Conservation (phyloP, 2,888 invertebrate genomes). For the Scaptomyza reducta region DNA sequence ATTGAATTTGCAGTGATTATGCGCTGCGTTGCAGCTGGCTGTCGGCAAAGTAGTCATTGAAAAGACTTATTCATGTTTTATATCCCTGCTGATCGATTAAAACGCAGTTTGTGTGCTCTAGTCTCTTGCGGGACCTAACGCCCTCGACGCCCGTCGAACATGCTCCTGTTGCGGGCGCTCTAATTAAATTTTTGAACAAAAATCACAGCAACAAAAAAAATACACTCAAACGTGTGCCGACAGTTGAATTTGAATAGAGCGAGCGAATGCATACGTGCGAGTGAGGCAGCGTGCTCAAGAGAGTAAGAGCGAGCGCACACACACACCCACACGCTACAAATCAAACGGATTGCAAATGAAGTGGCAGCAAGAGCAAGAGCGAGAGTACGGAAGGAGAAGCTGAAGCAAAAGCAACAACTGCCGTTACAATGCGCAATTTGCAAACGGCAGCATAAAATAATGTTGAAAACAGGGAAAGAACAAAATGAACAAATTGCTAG, state of each 20-base stretch:
- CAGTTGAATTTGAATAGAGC: slow-evolving; percentile 37
- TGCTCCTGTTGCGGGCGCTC: slow-evolving; percentile 34
- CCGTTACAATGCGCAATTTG: slow-evolving; percentile 41
- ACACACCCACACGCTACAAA: slow-evolving; percentile 25
- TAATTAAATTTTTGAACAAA: slow-evolving; percentile 61
- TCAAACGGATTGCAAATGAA: slow-evolving; percentile 61
- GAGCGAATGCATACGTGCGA: slow-evolving; percentile 16
- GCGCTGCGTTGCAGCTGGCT: slow-evolving; percentile 35
- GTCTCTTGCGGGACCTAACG: slow-evolving; percentile 43
- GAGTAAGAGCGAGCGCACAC: slow-evolving; percentile 13
- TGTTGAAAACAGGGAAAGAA: slow-evolving; percentile 33
- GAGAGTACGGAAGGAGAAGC: slow-evolving; percentile 1
- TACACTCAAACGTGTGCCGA: slow-evolving; percentile 48
- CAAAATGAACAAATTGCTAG: slow-evolving; percentile 34
- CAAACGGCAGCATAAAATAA: slow-evolving; percentile 32
- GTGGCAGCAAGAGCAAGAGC: slow-evolving; percentile 40
- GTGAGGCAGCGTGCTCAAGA: slow-evolving; percentile 8
- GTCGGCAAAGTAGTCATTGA: slow-evolving; percentile 13
- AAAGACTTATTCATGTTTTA: slow-evolving; percentile 27
- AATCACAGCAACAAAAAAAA: slow-evolving; percentile 24
- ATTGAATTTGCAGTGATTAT: slow-evolving; percentile 47
- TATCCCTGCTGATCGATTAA: slow-evolving; percentile 66
- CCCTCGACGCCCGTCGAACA: slow-evolving; percentile 13
- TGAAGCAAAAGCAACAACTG: slow-evolving; percentile 31
- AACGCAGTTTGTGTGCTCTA: slow-evolving; percentile 54